A percentile compares a stretch with the other conserved stretches of the same genome.
Conservation (phyloP, 2,888 invertebrate species). For the Phasia obesa region DNA sequence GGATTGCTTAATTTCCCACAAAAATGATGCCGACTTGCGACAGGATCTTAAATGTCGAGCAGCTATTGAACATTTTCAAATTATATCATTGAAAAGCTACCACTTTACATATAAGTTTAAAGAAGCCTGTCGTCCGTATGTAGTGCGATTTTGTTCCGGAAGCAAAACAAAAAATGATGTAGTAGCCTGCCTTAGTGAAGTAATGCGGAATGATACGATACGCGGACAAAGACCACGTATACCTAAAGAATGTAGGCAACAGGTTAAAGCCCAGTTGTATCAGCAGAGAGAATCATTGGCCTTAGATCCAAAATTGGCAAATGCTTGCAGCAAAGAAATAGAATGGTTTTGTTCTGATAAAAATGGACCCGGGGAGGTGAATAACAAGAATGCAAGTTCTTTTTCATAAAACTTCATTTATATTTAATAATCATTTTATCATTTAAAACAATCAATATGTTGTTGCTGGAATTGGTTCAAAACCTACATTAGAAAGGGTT, state of each 20-base stretch:
- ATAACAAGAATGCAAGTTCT: conserved; percentile 77
- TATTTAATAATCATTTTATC: background rate
- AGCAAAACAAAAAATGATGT: conserved; percentile 90
- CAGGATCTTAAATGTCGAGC: conserved; percentile 92
- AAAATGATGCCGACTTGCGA: conserved; percentile 92
- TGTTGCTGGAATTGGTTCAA: background rate
- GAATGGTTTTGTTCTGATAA: conserved; percentile 87
- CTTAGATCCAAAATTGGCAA: conserved; percentile 92
- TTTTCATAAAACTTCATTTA: conserved; percentile 37
- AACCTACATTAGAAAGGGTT: too few relatives aligned
- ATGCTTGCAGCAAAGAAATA: conserved; percentile 92
- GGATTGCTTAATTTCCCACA: conserved; percentile 96
- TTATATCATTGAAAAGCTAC: conserved; percentile 96
- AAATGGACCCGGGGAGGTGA: conserved; percentile 85
- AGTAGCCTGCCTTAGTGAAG: conserved; percentile 87
- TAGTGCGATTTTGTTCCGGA: conserved; percentile 86
- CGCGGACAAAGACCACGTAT: conserved; percentile 89
- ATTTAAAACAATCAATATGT: background rate
- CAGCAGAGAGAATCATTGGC: conserved; percentile 95
- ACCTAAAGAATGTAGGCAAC: conserved; percentile 94
- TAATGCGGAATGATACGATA: conserved; percentile 94
- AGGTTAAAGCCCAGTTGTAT: conserved; percentile 94
- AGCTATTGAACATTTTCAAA: conserved; percentile 98
- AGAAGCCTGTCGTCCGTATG: conserved; percentile 94
- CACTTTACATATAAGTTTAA: conserved; percentile 97